phyloP scores from a whole-genome alignment of 2,888 invertebrate genomes.

The Hypercompe scribonia region DNA sequence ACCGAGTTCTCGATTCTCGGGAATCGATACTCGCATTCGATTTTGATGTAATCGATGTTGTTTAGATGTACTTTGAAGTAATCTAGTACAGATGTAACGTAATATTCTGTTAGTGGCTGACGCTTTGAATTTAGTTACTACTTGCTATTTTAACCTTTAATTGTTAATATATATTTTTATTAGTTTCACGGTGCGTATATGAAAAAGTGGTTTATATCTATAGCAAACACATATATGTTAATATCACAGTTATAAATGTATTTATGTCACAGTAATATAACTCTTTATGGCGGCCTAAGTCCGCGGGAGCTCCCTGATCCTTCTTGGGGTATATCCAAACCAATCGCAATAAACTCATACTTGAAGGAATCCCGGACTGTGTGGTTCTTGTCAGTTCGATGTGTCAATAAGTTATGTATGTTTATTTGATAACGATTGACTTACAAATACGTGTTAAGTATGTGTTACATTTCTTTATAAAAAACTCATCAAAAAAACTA shows the following conservation, averaged over 20 bases:
- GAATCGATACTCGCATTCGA: conserved; percentile 68
- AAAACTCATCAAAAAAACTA: too few relatives aligned
- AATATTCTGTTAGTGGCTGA: conserved; percentile 23
- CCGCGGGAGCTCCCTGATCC: too few relatives aligned
- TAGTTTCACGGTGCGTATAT: neutral
- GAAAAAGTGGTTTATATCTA: neutral
- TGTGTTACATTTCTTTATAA: too few relatives aligned
- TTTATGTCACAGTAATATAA: neutral
- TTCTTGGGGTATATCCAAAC: neutral
- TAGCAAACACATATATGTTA: neutral
- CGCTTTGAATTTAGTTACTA: conserved; percentile 19
- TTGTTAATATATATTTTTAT: neutral
- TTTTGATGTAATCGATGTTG: conserved; percentile 65
- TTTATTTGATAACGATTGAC: too few relatives aligned
- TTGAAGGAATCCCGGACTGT: too few relatives aligned
- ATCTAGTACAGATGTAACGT: conserved; percentile 33
- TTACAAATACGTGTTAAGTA: too few relatives aligned
- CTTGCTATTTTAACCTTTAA: conserved; percentile 47
- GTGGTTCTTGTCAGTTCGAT: neutral
- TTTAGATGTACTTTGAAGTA: conserved; percentile 50
- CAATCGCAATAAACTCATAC: neutral
- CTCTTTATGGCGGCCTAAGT: too few relatives aligned
- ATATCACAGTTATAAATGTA: neutral
- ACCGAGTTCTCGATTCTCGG: conserved; percentile 63
- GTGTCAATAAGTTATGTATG: too few relatives aligned